Percentiles rank a stretch among this genome's conserved stretches.
Conservation (phyloP, 1,140 invertebrate species). For the Alviniconcha marisindica region DNA sequence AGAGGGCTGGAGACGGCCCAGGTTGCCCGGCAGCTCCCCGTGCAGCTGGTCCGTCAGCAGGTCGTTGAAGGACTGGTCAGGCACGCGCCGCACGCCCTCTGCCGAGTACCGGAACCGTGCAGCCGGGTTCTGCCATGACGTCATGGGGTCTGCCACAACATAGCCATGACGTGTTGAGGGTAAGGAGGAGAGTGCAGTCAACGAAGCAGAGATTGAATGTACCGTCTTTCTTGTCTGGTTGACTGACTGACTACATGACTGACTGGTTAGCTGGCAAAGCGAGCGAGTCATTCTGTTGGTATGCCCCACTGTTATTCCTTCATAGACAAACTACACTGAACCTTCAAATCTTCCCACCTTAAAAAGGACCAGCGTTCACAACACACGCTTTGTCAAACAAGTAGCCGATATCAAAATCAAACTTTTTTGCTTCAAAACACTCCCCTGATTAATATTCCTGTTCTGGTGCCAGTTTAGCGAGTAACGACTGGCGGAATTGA, state of each 20-base stretch:
- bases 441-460: too few species aligned
- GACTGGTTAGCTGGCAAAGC: neutral
- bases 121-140: constrained; percentile 7
- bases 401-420: too few species aligned
- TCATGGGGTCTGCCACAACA: neutral
- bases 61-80: neutral
- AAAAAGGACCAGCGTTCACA: too few species aligned
- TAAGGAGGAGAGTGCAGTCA: neutral
- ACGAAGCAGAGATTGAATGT: neutral
- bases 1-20: constrained; percentile 46
- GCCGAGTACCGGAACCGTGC: constrained; percentile 13
- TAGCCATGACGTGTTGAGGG: neutral
- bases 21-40: constrained; percentile 44
- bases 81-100: neutral
- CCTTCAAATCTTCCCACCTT: too few species aligned
- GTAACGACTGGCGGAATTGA: too few species aligned
- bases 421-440: too few species aligned
- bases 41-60: neutral
- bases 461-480: too few species aligned
- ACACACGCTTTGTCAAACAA: too few species aligned
- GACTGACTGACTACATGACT: neutral
- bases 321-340: too few species aligned
- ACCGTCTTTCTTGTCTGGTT: neutral
- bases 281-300: too few species aligned
- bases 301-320: too few species aligned